Conservation (phyloP, 2,113 vertebrate genomes). For the Anolis sagrei region DNA sequence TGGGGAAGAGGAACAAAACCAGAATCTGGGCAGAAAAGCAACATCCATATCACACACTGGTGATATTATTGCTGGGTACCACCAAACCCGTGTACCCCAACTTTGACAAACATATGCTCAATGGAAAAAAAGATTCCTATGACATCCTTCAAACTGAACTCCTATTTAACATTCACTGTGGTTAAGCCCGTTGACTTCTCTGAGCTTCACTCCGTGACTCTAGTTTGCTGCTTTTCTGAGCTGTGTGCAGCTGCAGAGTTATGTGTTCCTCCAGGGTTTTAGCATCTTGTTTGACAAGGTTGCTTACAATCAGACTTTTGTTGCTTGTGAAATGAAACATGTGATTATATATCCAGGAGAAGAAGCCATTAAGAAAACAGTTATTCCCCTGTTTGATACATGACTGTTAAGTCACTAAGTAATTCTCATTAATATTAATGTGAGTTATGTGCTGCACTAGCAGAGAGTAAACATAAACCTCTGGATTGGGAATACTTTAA, state of each 20-base stretch:
- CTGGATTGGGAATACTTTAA: conserved; percentile 30
- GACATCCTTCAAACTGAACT: background rate
- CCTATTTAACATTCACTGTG: background rate
- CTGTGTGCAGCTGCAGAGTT: background rate
- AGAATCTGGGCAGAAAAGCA: too few species aligned
- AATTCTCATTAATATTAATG: conserved; percentile 30
- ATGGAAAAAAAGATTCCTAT: background rate
- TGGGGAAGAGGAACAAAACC: too few species aligned
- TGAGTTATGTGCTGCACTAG: conserved; percentile 14
- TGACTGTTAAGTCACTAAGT: conserved; percentile 22
- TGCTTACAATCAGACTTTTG: conserved; percentile 9
- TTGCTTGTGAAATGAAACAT: background rate
- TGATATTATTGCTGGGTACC: too few species aligned
- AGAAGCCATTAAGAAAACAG: background rate
- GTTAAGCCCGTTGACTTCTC: background rate
- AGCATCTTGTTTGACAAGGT: background rate
- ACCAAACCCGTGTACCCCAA: too few species aligned
- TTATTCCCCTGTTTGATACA: background rate
- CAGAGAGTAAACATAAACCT: conserved; percentile 33
- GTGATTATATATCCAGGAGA: background rate
- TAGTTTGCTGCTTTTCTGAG: conserved; percentile 13
- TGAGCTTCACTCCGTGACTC: background rate
- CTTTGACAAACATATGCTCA: background rate
- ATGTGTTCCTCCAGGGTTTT: background rate
- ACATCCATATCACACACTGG: too few species aligned